Conservation (phyloP, 2,888 invertebrate genomes). For the Ochropleura leucogaster region DNA sequence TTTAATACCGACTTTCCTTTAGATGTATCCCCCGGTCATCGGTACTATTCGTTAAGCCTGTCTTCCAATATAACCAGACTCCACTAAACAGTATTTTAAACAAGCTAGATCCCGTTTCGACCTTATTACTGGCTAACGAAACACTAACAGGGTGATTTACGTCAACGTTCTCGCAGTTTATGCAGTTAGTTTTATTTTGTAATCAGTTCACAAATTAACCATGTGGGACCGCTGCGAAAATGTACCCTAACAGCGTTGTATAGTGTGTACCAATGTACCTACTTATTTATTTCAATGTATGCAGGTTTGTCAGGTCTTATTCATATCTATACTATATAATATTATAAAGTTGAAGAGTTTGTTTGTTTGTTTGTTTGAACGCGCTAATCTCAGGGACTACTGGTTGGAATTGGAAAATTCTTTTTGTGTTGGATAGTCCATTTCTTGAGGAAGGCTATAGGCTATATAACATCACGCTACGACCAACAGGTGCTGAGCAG, state of each 20-base stretch:
- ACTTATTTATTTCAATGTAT: background rate
- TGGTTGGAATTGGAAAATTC: too few species aligned
- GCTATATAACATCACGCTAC: too few species aligned
- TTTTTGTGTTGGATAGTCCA: too few species aligned
- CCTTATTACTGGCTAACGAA: slow-evolving; percentile 39
- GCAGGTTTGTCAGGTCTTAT: background rate
- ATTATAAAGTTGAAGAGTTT: too few species aligned
- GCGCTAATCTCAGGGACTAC: too few species aligned
- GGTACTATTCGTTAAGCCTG: background rate
- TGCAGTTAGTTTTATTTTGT: slow-evolving; percentile 43
- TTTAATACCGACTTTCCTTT: background rate
- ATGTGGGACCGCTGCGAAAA: background rate
- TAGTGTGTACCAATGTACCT: too few species aligned
- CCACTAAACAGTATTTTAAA: slow-evolving; percentile 23
- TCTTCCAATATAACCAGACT: background rate
- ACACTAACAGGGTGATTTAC: slow-evolving; percentile 47
- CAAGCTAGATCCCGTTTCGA: slow-evolving; percentile 28
- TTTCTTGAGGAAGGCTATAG: too few species aligned
- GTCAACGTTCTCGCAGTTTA: slow-evolving; percentile 23
- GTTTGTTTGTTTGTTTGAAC: too few species aligned
- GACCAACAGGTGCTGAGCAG: too few species aligned
- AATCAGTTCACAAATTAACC: slow-evolving; percentile 19
- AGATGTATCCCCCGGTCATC: background rate
- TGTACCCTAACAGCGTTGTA: background rate
- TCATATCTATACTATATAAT: too few species aligned